Percentiles rank a stretch among this genome's conserved stretches.
Evolutionary conservation across 1,140 invertebrate species (phyloP).

Genomic region (Drosophila teissieri): DNA sequence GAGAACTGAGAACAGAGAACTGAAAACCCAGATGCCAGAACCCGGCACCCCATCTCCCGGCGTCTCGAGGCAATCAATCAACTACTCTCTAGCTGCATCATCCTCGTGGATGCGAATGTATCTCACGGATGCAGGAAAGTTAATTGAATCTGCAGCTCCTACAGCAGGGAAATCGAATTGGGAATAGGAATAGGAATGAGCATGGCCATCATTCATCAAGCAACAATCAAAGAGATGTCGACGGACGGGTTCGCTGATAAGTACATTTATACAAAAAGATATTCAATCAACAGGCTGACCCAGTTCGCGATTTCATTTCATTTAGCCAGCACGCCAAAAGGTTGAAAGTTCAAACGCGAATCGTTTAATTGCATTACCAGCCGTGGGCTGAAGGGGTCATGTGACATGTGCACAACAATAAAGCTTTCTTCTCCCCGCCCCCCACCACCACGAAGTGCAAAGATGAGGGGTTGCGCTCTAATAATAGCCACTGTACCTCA

Average conservation of each 20-base stretch:
- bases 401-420: constrained; percentile 18
- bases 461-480: constrained; percentile 12
- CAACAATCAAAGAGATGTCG: constrained; percentile 69
- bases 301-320: constrained; percentile 40
- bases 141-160: constrained; percentile 48
- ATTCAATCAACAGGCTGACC: constrained; percentile 72
- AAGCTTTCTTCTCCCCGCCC: not conserved
- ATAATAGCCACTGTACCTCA: constrained; percentile 42
- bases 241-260: constrained; percentile 47
- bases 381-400: constrained; percentile 13
- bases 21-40: not conserved
- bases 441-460: not conserved
- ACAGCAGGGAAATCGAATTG: constrained; percentile 18
- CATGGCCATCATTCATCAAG: constrained; percentile 33
- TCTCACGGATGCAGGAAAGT: constrained; percentile 47
- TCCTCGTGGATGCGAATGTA: constrained; percentile 22
- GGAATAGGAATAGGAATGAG: constrained; percentile 2
- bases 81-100: constrained; percentile 18
- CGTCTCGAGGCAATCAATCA: constrained; percentile 58
- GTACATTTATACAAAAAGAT: constrained; percentile 48
- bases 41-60: not conserved
- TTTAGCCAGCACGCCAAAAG: constrained; percentile 24
- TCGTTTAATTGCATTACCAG: constrained; percentile 60
- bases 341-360: constrained; percentile 66
- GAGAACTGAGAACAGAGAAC: not conserved